Evolutionary conservation across 1,140 invertebrate species (phyloP).

Genomic region (Leptinotarsa undecemlineata): DNA sequence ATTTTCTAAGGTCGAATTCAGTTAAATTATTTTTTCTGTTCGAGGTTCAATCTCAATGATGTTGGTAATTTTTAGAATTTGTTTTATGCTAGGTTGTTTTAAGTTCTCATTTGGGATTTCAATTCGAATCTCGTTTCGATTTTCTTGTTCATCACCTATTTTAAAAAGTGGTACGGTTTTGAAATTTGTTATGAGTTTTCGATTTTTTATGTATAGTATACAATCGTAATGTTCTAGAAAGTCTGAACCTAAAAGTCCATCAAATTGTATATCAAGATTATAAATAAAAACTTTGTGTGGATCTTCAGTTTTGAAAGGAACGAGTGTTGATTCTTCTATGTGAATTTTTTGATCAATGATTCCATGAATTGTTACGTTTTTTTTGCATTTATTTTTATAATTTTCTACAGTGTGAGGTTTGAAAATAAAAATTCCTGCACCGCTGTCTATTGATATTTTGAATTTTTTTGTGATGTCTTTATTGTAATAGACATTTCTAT

Average conservation of each 20-base stretch:
- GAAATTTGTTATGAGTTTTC: slow-evolving; percentile 5
- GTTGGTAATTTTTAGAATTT: no score
- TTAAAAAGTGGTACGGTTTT: neutral
- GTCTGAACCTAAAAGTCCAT: slow-evolving; percentile 6
- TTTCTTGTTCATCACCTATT: neutral
- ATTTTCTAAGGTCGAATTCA: no score
- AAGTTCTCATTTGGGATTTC: no score
- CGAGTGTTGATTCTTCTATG: slow-evolving; percentile 1
- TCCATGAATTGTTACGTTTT: slow-evolving; percentile 4
- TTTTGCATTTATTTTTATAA: neutral
- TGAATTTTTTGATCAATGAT: slow-evolving; percentile 5
- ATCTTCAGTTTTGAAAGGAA: neutral
- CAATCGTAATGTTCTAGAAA: slow-evolving; percentile 12
- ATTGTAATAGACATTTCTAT: no score
- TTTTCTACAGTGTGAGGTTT: no score
- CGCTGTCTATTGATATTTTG: no score
- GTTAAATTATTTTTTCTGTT: no score
- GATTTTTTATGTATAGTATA: neutral
- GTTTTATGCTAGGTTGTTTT: no score
- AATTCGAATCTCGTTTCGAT: no score
- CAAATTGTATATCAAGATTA: slow-evolving; percentile 13
- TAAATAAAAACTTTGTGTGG: slow-evolving; percentile 10
- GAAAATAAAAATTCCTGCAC: no score
- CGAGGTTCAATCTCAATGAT: no score
- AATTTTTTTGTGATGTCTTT: no score